A percentile compares a stretch with the other conserved stretches of the same genome.
Conservation (phyloP, 2,113 vertebrate genomes). For the Oncorhynchus kisutch region DNA sequence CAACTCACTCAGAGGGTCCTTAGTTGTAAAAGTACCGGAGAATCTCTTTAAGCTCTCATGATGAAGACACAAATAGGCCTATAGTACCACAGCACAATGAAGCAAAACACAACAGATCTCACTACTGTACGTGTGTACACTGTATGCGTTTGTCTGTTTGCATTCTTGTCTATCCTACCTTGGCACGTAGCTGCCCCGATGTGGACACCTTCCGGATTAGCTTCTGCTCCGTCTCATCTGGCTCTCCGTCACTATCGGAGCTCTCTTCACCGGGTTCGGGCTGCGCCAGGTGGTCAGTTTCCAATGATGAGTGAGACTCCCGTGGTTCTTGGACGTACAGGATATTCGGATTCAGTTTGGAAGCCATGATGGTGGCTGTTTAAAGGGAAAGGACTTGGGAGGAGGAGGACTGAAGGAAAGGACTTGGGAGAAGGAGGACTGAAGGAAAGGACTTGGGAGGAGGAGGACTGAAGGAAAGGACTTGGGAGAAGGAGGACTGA, state of each 20-base stretch:
- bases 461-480: too few species aligned
- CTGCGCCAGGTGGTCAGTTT: conserved; percentile 58
- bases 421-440: too few species aligned
- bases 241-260: conserved; percentile 83
- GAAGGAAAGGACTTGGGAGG: too few species aligned
- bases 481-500: too few species aligned
- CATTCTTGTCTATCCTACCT: conserved; percentile 60
- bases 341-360: conserved; percentile 78
- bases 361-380: conserved; percentile 64
- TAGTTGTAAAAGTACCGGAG: too few species aligned
- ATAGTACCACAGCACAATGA: too few species aligned
- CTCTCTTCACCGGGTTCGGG: conserved; percentile 77
- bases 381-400: too few species aligned
- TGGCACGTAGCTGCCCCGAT: conserved; percentile 77
- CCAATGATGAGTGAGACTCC: conserved; percentile 70
- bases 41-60: too few species aligned
- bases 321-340: conserved; percentile 73
- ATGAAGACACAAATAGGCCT: too few species aligned
- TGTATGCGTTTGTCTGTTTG: background rate
- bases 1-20: too few species aligned
- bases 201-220: conserved; percentile 81
- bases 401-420: too few species aligned
- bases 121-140: background rate
- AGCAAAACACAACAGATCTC: too few species aligned
- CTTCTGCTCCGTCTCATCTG: conserved; percentile 82